Base-by-base conservation (phyloP, 1,140 invertebrate species). In the Formica exsecta region DNA sequence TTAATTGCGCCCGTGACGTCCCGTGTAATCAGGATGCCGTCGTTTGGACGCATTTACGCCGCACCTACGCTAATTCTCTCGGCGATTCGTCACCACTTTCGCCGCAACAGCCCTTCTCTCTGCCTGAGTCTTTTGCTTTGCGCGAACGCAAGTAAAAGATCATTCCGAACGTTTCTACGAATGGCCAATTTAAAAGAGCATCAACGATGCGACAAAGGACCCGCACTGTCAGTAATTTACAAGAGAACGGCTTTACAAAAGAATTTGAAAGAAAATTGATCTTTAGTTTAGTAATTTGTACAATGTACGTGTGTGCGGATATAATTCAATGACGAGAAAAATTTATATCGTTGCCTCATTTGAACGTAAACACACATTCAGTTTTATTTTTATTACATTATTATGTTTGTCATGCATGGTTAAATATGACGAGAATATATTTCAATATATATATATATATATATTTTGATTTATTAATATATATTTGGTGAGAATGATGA, bases 21-120 rank as follows among this genome's bases (percentile, higher is more conserved):
- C 75, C 92, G 80, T 91, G 92, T 94, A 94, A 95, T 95, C 94
- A 95, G 94, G 94, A 95, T 95, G 93, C 92, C 90, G 93, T 92
- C 94, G 92, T 94, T 95, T 94, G 93, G 68, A 91, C 85, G 90
- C 91, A 90, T 92, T 93, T 93, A 93, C 85, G 61, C 80, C 81
- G 88, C 93, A 94, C 93, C 94, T 93, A 95, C 94, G 93, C 92
- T 91, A 92, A 93, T 93, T 92, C 84, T 73, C 71, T 61, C 65
- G 81, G 76, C 73, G 86, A 19, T 41, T 59, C 44, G 41, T 48
- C 62, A 11, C 57, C 22, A n/a, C 25, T 62, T 59, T 54, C 25
- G 8, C 51, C 74, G 16, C 44, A 4, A 0, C 41, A 25, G 48
- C 8, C 38, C 13, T 32, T 29, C 57, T 29, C 64, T 38, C n/a